Base-by-base conservation (phyloP, 2,113 vertebrate genomes). In the Sebastes fasciatus region DNA sequence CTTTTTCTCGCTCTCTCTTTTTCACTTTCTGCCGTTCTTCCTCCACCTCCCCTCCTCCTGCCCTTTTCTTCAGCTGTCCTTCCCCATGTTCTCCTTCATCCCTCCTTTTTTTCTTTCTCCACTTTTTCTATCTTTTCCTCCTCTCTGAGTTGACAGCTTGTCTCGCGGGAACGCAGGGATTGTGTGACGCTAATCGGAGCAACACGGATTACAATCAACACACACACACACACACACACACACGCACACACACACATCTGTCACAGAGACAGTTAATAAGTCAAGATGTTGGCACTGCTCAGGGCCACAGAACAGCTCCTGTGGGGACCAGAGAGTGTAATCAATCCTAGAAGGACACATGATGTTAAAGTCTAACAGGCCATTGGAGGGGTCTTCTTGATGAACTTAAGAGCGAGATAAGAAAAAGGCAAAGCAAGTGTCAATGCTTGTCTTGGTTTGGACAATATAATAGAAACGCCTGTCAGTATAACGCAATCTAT, bases 131-230 rank as follows among this genome's bases (percentile, higher is more conserved):
- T 13, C 34, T 21, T 52, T 52, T 57, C 46, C 52, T 57, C 78
- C 72, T 60, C 40, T 83, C 82, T 69, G 84, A 69, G 72, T 34
- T 61, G 88, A 90, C 90, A 88, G 86, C 87, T 88, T 85, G 90
- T 80, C 88, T 85, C 82, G 4, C 49, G 71, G 74, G 80, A 79
- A 75, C 46, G 66, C 70, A 68, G 61, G 57, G 85, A 88, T 86
- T 92, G 91, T 89, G 89, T 64, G 74, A 65, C 52, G 74, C 89
- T 93, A 91, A 93, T 93, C 83, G 13, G 68, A 79, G 52, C 81
- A 75, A 48, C 80, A 21, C 11, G 78, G 89, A 90, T 91, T 90
- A 89, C 85, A 65, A 80, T 86, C 80, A 77, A 55, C 84, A 76
- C 86, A 77, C 64, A 48, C 77, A 48, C 71, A 19, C 46, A 67